A percentile compares a stretch with the other conserved stretches of the same genome.
phyloP scores from a whole-genome alignment of 1,140 invertebrate species.

The Cataglyphis hispanica region DNA sequence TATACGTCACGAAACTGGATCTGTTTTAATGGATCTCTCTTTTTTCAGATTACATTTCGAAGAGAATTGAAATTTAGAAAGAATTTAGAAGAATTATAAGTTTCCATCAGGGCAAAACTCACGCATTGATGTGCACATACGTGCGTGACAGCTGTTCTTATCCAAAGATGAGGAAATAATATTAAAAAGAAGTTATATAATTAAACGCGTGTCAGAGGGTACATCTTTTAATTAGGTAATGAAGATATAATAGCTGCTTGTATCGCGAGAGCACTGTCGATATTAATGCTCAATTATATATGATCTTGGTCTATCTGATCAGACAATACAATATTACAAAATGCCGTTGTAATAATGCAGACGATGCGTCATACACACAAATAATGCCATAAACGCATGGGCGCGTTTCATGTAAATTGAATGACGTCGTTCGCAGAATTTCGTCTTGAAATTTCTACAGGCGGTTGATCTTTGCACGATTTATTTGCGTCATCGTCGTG shows the following conservation, averaged over 20 bases:
- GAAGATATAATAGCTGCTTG: not conserved
- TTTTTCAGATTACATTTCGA: not conserved
- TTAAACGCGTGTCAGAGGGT: slow-evolving; percentile 21
- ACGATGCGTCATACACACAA: not conserved
- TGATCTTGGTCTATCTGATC: not conserved
- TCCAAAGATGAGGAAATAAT: slow-evolving; percentile 6
- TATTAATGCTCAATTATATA: not conserved
- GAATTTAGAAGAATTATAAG: too few species aligned
- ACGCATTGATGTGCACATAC: not conserved
- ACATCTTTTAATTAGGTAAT: slow-evolving; percentile 54
- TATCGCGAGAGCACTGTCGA: not conserved
- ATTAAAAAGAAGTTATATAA: slow-evolving; percentile 54
- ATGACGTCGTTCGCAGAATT: not conserved
- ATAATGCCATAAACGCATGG: not conserved
- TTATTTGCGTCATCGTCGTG: slow-evolving; percentile 21
- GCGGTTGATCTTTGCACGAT: not conserved
- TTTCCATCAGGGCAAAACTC: not conserved
- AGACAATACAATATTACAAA: not conserved
- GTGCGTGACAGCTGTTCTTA: slow-evolving; percentile 15
- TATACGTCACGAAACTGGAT: not conserved
- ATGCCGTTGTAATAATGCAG: not conserved
- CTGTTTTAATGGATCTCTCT: not conserved
- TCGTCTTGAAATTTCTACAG: not conserved
- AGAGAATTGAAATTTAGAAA: not conserved
- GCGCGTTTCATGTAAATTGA: not conserved